phyloP scores from a whole-genome alignment of 2,888 invertebrate species.

The Lasioglossum malachurum region DNA sequence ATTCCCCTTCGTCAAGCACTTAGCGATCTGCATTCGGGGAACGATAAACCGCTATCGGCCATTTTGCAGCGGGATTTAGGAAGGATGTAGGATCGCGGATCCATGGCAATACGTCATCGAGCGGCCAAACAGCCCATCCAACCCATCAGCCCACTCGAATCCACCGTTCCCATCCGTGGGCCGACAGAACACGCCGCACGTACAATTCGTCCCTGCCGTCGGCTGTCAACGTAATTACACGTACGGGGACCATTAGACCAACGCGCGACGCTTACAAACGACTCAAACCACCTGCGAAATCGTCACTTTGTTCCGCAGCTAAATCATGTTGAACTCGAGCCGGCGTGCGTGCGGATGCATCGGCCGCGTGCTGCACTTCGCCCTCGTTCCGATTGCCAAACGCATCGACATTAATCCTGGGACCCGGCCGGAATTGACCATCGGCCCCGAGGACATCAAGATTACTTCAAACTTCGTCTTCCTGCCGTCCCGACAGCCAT shows the following conservation, averaged over 20 bases:
- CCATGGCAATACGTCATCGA: constrained; percentile 53
- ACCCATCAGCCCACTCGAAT: constrained; percentile 45
- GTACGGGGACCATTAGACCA: constrained; percentile 73
- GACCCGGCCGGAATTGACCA: constrained; percentile 5
- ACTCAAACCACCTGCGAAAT: constrained; percentile 74
- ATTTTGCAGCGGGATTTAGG: constrained; percentile 23
- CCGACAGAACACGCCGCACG: constrained; percentile 53
- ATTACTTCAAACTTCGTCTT: neutral
- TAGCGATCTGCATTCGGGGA: constrained; percentile 1
- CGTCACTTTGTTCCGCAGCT: constrained; percentile 75
- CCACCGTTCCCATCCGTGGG: constrained; percentile 47
- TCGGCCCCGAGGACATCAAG: neutral
- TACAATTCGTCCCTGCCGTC: constrained; percentile 68
- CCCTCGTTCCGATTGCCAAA: constrained; percentile 38
- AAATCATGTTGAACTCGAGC: constrained; percentile 61
- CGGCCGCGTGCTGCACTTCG: constrained; percentile 35
- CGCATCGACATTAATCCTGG: constrained; percentile 25
- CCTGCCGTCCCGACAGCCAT: neutral
- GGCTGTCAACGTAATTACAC: constrained; percentile 75
- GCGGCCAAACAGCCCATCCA: constrained; percentile 49
- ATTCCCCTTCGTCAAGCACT: neutral
- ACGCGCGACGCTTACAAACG: constrained; percentile 72
- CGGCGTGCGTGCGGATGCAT: constrained; percentile 24
- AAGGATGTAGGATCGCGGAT: constrained; percentile 29
- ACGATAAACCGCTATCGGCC: neutral